Percentiles rank a stretch among this genome's conserved stretches.
phyloP scores from a whole-genome alignment of 2,888 invertebrate species.

The Campaea margaritaria region DNA sequence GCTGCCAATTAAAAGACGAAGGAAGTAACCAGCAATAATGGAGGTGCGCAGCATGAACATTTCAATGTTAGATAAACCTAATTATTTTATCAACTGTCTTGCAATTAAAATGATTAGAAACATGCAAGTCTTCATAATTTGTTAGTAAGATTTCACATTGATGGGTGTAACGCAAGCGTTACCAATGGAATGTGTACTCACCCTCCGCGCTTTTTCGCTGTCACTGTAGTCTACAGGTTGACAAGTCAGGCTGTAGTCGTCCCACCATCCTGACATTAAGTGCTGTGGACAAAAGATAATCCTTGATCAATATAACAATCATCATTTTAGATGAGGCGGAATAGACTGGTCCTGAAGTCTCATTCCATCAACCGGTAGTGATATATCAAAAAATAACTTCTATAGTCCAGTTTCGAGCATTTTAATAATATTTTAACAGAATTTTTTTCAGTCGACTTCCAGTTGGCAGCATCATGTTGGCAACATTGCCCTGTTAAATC shows the following conservation, averaged over 20 bases:
- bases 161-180: too few species aligned
- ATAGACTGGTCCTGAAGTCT: background rate
- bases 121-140: too few species aligned
- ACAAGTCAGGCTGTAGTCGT: conserved; percentile 95
- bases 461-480: too few species aligned
- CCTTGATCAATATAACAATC: background rate
- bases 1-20: conserved; percentile 2
- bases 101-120: too few species aligned
- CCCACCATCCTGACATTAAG: conserved; percentile 96
- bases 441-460: too few species aligned
- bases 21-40: conserved; percentile 10
- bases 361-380: too few species aligned
- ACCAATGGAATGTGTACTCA: conserved; percentile 75
- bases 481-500: too few species aligned
- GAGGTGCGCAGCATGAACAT: background rate
- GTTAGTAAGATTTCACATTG: too few species aligned
- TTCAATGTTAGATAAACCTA: background rate
- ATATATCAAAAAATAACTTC: too few species aligned
- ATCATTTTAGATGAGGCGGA: background rate
- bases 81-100: too few species aligned
- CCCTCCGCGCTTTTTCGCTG: conserved; percentile 92
- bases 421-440: too few species aligned
- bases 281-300: conserved; percentile 87
- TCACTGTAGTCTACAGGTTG: conserved; percentile 97
- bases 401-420: too few species aligned